Evolutionary conservation across 1,140 invertebrate genomes (phyloP).

Genomic region (Scaptomyza pallida): DNA sequence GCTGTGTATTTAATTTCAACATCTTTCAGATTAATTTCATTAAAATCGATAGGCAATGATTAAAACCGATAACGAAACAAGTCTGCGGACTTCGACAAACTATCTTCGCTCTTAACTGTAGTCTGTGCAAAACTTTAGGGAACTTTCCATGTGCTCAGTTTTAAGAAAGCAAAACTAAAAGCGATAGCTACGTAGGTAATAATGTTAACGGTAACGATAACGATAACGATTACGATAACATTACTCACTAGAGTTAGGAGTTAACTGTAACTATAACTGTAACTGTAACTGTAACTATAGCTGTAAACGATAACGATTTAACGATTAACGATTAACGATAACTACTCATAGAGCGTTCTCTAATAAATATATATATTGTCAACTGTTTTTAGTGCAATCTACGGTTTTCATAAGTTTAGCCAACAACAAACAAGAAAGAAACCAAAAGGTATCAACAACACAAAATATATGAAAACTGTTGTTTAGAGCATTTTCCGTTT

Average conservation of each 20-base stretch:
- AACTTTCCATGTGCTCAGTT: conserved; percentile 65
- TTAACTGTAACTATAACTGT: conserved; percentile 34
- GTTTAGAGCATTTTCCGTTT: conserved; percentile 48
- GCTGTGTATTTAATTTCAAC: neutral
- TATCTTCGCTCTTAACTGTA: conserved; percentile 10
- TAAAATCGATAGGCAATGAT: conserved; percentile 2
- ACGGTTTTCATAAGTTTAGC: conserved; percentile 81
- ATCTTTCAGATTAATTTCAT: no score
- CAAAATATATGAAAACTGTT: conserved; percentile 32
- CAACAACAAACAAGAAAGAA: conserved; percentile 32
- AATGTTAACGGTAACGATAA: conserved; percentile 34
- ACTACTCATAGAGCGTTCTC: conserved; percentile 55
- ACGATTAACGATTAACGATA: conserved; percentile 43
- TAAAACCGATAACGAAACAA: neutral
- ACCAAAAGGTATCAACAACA: conserved; percentile 41
- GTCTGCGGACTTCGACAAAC: neutral
- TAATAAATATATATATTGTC: conserved; percentile 59
- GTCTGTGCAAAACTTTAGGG: conserved; percentile 55
- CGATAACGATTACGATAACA: conserved; percentile 26
- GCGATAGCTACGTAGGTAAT: conserved; percentile 33
- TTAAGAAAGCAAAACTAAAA: conserved; percentile 31
- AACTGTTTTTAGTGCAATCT: conserved; percentile 81
- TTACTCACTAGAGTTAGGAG: conserved; percentile 6
- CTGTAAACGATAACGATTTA: conserved; percentile 42
- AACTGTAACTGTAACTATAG: conserved; percentile 44